These are phyloP conservation scores for Punctoribates punctum DNA, from an alignment of 2,888 invertebrate genomes.

Conservation along the genomic window DNA sequence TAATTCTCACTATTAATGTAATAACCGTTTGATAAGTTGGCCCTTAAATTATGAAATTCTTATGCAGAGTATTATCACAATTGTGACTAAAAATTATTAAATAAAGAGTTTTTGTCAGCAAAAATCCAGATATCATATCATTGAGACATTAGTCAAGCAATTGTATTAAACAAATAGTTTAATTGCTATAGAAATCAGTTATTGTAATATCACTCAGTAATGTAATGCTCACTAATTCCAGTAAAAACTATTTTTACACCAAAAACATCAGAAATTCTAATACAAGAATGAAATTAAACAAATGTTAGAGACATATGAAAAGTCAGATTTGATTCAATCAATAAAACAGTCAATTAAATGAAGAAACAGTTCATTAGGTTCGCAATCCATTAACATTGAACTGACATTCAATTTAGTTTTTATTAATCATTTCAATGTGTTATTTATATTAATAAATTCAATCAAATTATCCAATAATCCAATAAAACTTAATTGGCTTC, in stretches of 20 bases:
- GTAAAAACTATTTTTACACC: not conserved
- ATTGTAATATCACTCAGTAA: not conserved
- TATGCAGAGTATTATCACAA: not conserved
- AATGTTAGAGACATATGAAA: too few relatives aligned
- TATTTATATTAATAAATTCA: not conserved
- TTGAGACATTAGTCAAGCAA: not conserved
- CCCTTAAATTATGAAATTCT: not conserved
- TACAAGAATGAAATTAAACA: too few relatives aligned
- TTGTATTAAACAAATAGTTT: not conserved
- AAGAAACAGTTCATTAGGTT: too few relatives aligned
- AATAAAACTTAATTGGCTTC: not conserved
- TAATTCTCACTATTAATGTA: too few relatives aligned
- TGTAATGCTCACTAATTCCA: not conserved
- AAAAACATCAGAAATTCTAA: not conserved
- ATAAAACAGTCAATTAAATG: too few relatives aligned
- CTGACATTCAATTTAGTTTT: conserved; percentile 14
- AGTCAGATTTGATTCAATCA: too few relatives aligned
- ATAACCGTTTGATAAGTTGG: too few relatives aligned
- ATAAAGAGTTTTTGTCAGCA: not conserved
- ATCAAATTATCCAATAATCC: not conserved
- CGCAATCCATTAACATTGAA: not conserved
- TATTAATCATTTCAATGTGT: conserved; percentile 1
- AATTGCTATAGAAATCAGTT: conserved; percentile 8
- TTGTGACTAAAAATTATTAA: not conserved
- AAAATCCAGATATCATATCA: conserved; percentile 1